Evolutionary conservation across 2,797 vertebrate genomes (phyloP), one percentile per base, ranked within the genome.

Genomic region (Lepilemur ruficaudatus): DNA sequence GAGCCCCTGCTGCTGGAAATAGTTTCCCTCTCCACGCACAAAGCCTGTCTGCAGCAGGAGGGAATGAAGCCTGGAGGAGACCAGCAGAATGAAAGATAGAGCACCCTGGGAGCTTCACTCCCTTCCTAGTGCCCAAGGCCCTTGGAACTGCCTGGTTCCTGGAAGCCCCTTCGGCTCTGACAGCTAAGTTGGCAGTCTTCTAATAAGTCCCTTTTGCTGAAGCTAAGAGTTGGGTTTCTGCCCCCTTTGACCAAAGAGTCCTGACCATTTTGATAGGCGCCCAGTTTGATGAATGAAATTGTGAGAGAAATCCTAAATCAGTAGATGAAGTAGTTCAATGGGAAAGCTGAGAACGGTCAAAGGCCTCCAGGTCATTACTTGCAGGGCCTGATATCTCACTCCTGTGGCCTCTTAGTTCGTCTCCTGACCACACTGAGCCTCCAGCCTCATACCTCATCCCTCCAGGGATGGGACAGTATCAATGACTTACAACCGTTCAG

Each of bases 131-230:
- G 10, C 23, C 41, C 0, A 1, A 65, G 69, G 23, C 12, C 25
- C 35, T 46, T 15, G 32, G 78, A 59, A 35, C 38, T 35, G 78
- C 83, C 69, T 2, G 38, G 12, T 11, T 93, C 38, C 59, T 69
- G 30, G 0, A 1, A 11, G 50, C 38, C 23, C 25, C 67, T 72
- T 30, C 30, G 35, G 30, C 22, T 81, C 55, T 81, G 43, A 38
- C 35, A 76, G 18, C 83, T 83, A 28, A 83, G n/a, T n/a, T 13
- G 72, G n/a, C 25, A 55, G 35, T 46, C 90, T 95, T 87, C 82
- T 48, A 32, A 48, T 14, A 35, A 32, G 67, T 32, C 57, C 38
- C 18, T 83, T 82, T 70, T 69, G 67, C 84, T 70, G 52, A 89
- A 50, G 35, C 72, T 35, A 52, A 72, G 48, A 83, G 48, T 4